Evolutionary conservation across 2,113 vertebrate species (phyloP).

Genomic region (Arizona elegans): DNA sequence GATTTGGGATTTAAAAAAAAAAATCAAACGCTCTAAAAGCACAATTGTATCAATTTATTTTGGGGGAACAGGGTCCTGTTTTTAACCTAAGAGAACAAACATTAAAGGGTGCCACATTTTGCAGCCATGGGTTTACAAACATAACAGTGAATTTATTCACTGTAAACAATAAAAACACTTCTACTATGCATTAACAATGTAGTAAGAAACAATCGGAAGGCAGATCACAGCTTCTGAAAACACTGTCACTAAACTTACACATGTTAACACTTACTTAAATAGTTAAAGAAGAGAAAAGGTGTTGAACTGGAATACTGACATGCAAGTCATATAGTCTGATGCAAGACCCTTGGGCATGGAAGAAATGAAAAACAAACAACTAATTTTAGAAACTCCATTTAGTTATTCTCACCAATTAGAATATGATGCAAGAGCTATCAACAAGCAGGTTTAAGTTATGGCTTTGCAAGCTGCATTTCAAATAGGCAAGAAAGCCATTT

Average conservation of each 20-base stretch:
- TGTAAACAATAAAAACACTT: constrained; percentile 61
- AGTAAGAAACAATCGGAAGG: constrained; percentile 55
- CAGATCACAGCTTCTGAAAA: constrained; percentile 62
- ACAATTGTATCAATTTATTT: not conserved
- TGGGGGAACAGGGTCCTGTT: not conserved
- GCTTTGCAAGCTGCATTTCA: constrained; percentile 38
- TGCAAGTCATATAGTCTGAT: constrained; percentile 64
- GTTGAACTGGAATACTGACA: constrained; percentile 64
- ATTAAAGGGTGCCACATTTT: constrained; percentile 26
- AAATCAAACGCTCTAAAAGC: not conserved
- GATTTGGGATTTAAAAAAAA: not conserved
- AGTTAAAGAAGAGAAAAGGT: constrained; percentile 66
- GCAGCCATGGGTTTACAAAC: constrained; percentile 35
- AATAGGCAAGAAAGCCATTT: constrained; percentile 28
- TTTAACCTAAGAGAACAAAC: constrained; percentile 16
- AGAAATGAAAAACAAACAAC: constrained; percentile 72
- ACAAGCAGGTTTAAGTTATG: constrained; percentile 53
- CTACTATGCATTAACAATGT: constrained; percentile 60
- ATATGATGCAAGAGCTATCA: constrained; percentile 72
- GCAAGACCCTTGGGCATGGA: constrained; percentile 75
- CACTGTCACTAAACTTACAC: constrained; percentile 49
- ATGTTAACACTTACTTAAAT: constrained; percentile 68
- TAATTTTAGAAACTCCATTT: constrained; percentile 72
- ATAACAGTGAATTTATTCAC: constrained; percentile 65
- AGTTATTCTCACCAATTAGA: constrained; percentile 68